Percentiles rank a stretch among this genome's conserved stretches.
phyloP scores from a whole-genome alignment of 2,113 vertebrate species.

The Antigone vipio region DNA sequence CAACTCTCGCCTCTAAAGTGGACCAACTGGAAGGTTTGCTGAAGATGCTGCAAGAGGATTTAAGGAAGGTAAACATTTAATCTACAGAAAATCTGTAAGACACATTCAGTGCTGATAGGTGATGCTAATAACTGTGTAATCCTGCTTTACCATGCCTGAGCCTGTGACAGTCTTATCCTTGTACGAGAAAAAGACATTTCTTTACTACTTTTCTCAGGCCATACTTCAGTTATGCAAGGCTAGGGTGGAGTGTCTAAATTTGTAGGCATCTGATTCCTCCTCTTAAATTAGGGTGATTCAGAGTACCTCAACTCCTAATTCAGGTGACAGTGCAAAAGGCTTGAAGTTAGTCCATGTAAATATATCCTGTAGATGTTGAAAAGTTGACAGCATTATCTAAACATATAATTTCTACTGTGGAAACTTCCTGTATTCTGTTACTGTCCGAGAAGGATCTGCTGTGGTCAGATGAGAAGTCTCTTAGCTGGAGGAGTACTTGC shows the following conservation, averaged over 20 bases:
- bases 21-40: slow-evolving; percentile 92
- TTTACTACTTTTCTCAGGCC: background rate
- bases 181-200: background rate
- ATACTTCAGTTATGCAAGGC: background rate
- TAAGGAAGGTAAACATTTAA: slow-evolving; percentile 84
- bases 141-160: background rate
- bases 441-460: background rate
- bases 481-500: background rate
- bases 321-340: background rate
- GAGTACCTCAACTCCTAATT: background rate
- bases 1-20: slow-evolving; percentile 88
- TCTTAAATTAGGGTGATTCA: background rate
- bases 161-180: background rate
- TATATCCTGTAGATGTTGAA: background rate
- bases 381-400: background rate
- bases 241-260: background rate
- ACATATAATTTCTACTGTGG: background rate
- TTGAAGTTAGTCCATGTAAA: background rate
- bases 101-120: background rate
- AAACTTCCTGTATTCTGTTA: background rate
- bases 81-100: background rate
- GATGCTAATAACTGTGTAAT: background rate
- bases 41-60: slow-evolving; percentile 89
- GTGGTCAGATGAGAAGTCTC: background rate
- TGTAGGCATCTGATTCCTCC: background rate